Evolutionary conservation across 1,140 invertebrate genomes (phyloP).

Genomic region (Adelges cooleyi): DNA sequence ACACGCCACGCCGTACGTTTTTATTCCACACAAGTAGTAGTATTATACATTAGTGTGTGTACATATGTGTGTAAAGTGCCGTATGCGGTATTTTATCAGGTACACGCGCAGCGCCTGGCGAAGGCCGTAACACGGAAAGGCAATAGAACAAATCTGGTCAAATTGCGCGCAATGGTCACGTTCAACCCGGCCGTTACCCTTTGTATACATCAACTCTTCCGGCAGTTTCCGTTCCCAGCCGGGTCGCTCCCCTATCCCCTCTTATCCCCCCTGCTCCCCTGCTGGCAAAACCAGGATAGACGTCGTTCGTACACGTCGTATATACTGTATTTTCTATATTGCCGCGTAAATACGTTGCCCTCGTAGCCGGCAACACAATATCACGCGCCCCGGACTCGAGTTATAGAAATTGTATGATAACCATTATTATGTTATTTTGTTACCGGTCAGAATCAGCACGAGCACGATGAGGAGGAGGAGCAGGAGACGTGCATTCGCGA

Average conservation of each 20-base stretch:
- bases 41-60: not conserved
- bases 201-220: not conserved
- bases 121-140: not conserved
- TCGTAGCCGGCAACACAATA: not conserved
- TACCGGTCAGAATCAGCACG: conserved; percentile 6
- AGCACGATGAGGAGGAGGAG: not conserved
- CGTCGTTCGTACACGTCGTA: too few species aligned
- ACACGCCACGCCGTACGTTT: not conserved
- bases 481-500: not conserved
- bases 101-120: not conserved
- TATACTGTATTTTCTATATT: too few species aligned
- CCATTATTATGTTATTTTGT: conserved; percentile 14
- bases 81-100: conserved; percentile 12
- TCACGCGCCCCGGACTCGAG: not conserved
- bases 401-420: not conserved
- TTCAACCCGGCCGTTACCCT: not conserved
- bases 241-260: not conserved
- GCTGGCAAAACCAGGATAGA: too few species aligned
- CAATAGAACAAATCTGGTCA: conserved; percentile 16
- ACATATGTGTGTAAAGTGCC: not conserved
- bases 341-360: too few species aligned
- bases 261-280: too few species aligned
- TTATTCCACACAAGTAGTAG: not conserved
- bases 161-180: conserved; percentile 20
- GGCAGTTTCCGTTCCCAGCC: not conserved